These are phyloP conservation scores for Hirtodrosophila cameraria DNA, from an alignment of 2,888 invertebrate genomes.

Conservation along the genomic window DNA sequence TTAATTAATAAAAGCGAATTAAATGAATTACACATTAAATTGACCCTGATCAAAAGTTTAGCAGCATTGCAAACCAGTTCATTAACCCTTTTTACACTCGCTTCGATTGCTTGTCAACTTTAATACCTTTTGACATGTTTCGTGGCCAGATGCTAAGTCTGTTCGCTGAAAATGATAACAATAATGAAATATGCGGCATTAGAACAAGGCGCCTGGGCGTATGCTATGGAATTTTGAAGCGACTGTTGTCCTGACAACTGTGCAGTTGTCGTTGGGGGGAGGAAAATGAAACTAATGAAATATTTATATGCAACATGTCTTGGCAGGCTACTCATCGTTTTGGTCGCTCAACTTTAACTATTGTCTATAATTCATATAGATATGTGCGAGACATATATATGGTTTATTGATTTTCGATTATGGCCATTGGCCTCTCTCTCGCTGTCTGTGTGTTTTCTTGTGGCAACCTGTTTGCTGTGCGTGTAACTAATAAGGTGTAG, in stretches of 20 bases:
- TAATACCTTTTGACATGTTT: no score
- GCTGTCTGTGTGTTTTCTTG: conserved; percentile 12
- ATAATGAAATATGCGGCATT: neutral
- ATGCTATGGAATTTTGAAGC: conserved; percentile 19
- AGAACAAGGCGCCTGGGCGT: conserved; percentile 16
- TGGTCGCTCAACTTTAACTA: conserved; percentile 20
- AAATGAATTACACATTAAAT: neutral
- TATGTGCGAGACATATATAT: no score
- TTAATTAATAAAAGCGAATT: no score
- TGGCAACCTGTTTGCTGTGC: conserved; percentile 72
- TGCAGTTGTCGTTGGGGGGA: conserved; percentile 61
- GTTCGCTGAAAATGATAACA: neutral
- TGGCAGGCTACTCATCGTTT: conserved; percentile 48
- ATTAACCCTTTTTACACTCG: conserved; percentile 17
- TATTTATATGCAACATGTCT: conserved; percentile 55
- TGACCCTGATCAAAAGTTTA: neutral
- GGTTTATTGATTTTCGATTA: conserved; percentile 74
- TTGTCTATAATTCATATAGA: conserved; percentile 32
- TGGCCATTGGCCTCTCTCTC: conserved; percentile 46
- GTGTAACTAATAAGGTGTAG: conserved; percentile 55
- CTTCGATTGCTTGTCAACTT: no score
- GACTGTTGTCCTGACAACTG: conserved; percentile 45
- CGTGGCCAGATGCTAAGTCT: conserved; percentile 12
- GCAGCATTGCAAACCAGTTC: conserved; percentile 8
- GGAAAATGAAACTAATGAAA: conserved; percentile 50